Evolutionary conservation across 2,113 vertebrate genomes (phyloP).

Genomic region (Erinaceus europaeus): DNA sequence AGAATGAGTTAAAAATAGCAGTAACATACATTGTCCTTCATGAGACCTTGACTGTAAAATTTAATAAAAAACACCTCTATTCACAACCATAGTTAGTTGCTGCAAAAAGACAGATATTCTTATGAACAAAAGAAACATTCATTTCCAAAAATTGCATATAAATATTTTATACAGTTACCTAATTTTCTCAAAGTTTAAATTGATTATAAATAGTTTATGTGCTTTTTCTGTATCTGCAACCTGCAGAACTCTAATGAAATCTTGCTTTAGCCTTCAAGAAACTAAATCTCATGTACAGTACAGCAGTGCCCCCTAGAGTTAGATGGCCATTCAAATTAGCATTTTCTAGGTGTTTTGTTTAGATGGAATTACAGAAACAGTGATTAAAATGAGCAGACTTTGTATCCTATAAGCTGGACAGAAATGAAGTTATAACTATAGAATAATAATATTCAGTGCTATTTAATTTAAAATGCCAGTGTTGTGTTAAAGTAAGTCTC

Average conservation of each 20-base stretch:
- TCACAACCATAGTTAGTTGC: conserved; percentile 8
- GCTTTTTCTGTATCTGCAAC: conserved; percentile 75
- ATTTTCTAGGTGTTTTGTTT: neutral
- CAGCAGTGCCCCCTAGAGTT: conserved; percentile 84
- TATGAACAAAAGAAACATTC: conserved; percentile 73
- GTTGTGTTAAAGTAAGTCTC: neutral
- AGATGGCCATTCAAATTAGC: neutral
- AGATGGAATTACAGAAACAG: conserved; percentile 12
- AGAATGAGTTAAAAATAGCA: conserved; percentile 67
- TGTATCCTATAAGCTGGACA: neutral
- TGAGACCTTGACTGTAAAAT: conserved; percentile 75
- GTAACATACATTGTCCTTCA: conserved; percentile 76
- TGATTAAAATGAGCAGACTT: neutral
- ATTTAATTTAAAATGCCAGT: neutral
- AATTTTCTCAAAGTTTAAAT: conserved; percentile 80
- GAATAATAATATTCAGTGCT: neutral
- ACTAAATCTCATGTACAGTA: conserved; percentile 24
- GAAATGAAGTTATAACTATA: neutral
- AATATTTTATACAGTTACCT: conserved; percentile 81
- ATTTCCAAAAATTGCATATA: conserved; percentile 76
- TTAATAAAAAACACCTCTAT: conserved; percentile 65
- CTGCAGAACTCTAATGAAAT: conserved; percentile 74
- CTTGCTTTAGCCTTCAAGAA: conserved; percentile 64
- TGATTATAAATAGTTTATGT: conserved; percentile 82
- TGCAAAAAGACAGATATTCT: conserved; percentile 72